A percentile compares a stretch with the other conserved stretches of the same genome.
These are phyloP conservation scores for Thamnaconus septentrionalis DNA, from an alignment of 2,113 vertebrate genomes.

Conservation along the genomic window DNA sequence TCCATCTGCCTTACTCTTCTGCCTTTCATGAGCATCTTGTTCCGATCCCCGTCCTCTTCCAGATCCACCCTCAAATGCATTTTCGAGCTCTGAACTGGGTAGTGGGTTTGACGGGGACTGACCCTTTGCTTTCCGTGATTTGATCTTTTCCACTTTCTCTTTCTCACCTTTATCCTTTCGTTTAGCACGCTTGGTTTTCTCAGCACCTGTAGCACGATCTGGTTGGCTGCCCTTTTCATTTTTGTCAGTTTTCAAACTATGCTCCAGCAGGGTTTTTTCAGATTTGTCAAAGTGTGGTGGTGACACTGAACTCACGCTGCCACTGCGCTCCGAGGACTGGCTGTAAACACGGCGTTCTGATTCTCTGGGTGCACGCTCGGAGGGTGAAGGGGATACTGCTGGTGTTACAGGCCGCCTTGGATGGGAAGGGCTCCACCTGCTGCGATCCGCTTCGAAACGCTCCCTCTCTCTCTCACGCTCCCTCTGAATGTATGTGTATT, in stretches of 20 bases:
- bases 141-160: constrained; percentile 85
- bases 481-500: constrained; percentile 95
- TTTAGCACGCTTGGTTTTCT: constrained; percentile 87
- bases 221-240: constrained; percentile 82
- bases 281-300: constrained; percentile 91
- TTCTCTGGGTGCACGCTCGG: constrained; percentile 88
- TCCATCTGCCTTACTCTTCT: constrained; percentile 82
- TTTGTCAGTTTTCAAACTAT: constrained; percentile 83
- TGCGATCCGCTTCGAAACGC: constrained; percentile 90
- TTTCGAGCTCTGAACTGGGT: constrained; percentile 85
- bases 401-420: constrained; percentile 87
- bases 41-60: constrained; percentile 85
- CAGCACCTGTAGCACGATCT: constrained; percentile 75
- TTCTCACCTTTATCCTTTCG: constrained; percentile 90
- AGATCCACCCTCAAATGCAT: constrained; percentile 78
- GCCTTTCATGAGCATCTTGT: constrained; percentile 80
- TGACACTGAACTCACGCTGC: constrained; percentile 93
- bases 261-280: constrained; percentile 85
- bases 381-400: constrained; percentile 84
- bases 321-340: constrained; percentile 92
- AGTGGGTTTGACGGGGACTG: constrained; percentile 86
- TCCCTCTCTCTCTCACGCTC: constrained; percentile 91
- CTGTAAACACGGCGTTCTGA: constrained; percentile 91
- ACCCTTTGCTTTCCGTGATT: constrained; percentile 85
- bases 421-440: constrained; percentile 92